phyloP scores from a whole-genome alignment of 2,113 vertebrate species.

The Silurus meridionalis region DNA sequence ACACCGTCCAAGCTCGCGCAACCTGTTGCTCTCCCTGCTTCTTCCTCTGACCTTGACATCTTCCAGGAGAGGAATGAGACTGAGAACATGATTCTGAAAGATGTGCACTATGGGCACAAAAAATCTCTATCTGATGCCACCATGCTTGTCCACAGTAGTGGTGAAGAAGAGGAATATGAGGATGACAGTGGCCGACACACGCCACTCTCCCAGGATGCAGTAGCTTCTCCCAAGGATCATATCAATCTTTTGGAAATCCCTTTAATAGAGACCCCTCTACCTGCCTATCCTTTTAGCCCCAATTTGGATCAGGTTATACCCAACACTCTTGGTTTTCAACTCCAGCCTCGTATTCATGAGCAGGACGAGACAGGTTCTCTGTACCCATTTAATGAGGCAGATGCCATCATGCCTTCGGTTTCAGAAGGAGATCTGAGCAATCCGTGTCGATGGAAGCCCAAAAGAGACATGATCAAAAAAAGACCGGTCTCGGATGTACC shows the following conservation, averaged over 20 bases:
- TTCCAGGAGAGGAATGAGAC: slow-evolving; percentile 77
- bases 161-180: slow-evolving; percentile 92
- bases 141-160: slow-evolving; percentile 96
- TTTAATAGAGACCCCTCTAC: slow-evolving; percentile 69
- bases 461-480: slow-evolving; percentile 84
- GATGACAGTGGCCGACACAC: slow-evolving; percentile 71
- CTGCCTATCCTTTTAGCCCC: slow-evolving; percentile 75
- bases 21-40: slow-evolving; percentile 53
- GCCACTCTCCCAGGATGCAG: slow-evolving; percentile 67
- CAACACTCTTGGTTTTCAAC: slow-evolving; percentile 78
- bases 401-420: slow-evolving; percentile 81
- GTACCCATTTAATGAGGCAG: slow-evolving; percentile 68
- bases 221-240: slow-evolving; percentile 63
- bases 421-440: slow-evolving; percentile 90
- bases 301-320: slow-evolving; percentile 63
- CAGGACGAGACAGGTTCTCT: slow-evolving; percentile 69
- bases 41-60: slow-evolving; percentile 78
- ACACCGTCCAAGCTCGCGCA: slow-evolving; percentile 63
- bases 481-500: slow-evolving; percentile 87
- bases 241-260: slow-evolving; percentile 67
- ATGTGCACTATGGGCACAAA: slow-evolving; percentile 82
- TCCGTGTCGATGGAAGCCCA: slow-evolving; percentile 76
- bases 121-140: slow-evolving; percentile 94
- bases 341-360: slow-evolving; percentile 75
- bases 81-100: slow-evolving; percentile 69